phyloP scores from a whole-genome alignment of 2,888 invertebrate genomes.

The Malthinus flaveolus region DNA sequence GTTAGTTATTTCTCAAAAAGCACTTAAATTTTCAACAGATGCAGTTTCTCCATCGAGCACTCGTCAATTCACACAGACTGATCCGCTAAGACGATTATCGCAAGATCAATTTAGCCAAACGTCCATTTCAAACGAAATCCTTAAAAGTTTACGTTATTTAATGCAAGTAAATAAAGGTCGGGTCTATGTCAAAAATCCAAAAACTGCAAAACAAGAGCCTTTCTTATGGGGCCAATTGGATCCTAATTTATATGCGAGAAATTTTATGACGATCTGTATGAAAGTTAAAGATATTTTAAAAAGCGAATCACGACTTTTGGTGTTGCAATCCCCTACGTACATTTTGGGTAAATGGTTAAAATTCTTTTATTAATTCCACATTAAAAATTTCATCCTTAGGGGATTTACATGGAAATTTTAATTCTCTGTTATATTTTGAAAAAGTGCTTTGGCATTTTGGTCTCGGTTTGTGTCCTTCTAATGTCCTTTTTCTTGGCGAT shows the following conservation, averaged over 20 bases:
- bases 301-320: conserved; percentile 59
- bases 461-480: conserved; percentile 64
- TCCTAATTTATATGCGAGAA: conserved; percentile 53
- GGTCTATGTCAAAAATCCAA: conserved; percentile 13
- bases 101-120: conserved; percentile 59
- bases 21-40: conserved; percentile 29
- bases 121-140: conserved; percentile 61
- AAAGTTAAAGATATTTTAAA: conserved; percentile 56
- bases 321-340: conserved; percentile 60
- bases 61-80: conserved; percentile 36
- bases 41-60: conserved; percentile 43
- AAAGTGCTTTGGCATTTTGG: conserved; percentile 71
- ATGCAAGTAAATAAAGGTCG: conserved; percentile 43
- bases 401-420: conserved; percentile 75
- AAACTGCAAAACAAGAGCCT: conserved; percentile 29
- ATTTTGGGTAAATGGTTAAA: conserved; percentile 56
- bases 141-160: conserved; percentile 59
- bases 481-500: conserved; percentile 74
- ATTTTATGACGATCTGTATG: conserved; percentile 58
- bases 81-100: conserved; percentile 47
- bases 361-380: not conserved
- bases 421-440: conserved; percentile 70
- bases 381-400: conserved; percentile 53
- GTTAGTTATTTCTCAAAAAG: not conserved
- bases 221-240: conserved; percentile 49